These are phyloP conservation scores for Agrochola litura DNA, from an alignment of 2,888 invertebrate genomes.

Conservation along the genomic window DNA sequence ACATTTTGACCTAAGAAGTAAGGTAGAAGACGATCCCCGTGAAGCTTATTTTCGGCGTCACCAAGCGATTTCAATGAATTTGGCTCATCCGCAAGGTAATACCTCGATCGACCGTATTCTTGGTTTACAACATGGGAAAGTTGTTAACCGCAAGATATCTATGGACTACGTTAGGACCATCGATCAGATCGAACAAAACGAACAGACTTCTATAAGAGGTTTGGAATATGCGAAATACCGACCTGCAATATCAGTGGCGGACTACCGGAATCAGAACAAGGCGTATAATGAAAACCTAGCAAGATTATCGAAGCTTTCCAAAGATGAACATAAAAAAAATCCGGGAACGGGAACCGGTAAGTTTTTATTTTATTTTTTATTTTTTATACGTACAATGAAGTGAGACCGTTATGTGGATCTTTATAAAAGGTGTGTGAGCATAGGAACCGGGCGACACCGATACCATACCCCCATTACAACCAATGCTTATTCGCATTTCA, in stretches of 20 bases:
- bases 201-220: conserved; percentile 76
- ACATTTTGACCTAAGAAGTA: conserved; percentile 45
- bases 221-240: conserved; percentile 80
- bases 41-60: conserved; percentile 67
- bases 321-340: background rate
- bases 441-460: background rate
- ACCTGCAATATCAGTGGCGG: conserved; percentile 77
- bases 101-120: conserved; percentile 75
- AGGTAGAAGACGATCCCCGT: conserved; percentile 64
- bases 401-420: background rate
- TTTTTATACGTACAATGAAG: background rate
- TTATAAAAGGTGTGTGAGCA: background rate
- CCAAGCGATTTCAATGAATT: conserved; percentile 63
- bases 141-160: conserved; percentile 79
- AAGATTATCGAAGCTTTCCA: background rate
- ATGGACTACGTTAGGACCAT: conserved; percentile 83
- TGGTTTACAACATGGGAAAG: conserved; percentile 79
- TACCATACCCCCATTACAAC: background rate
- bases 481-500: background rate
- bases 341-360: background rate
- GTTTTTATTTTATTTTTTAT: background rate
- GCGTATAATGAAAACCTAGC: conserved; percentile 66
- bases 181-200: conserved; percentile 73
- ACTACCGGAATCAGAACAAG: conserved; percentile 79
- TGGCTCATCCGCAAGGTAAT: fast-evolving